Evolutionary conservation across 2,113 vertebrate species (phyloP).

Genomic region (Antigone vipio): DNA sequence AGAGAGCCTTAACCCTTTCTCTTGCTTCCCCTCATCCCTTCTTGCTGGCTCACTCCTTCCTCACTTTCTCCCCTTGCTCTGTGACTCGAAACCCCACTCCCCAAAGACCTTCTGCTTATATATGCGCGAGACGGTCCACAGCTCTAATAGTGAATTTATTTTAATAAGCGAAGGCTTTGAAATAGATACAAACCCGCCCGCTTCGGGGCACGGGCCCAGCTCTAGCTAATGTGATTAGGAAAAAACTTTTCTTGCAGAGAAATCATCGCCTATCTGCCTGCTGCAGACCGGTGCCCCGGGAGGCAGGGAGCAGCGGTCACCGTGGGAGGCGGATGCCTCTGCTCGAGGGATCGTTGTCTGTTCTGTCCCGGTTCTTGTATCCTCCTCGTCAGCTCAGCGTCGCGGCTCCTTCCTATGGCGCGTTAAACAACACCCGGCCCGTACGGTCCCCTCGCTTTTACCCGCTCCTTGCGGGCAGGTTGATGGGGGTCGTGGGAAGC

Average conservation of each 20-base stretch:
- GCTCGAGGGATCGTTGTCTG: rapidly evolving
- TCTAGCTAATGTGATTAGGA: constrained; percentile 47
- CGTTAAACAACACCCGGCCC: rapidly evolving
- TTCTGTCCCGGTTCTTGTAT: neutral
- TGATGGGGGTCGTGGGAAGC: neutral
- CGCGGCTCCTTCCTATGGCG: rapidly evolving
- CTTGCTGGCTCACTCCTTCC: neutral
- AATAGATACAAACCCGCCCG: constrained; percentile 17
- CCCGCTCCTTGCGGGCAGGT: neutral
- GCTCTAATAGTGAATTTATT: constrained; percentile 33
- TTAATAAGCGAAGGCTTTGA: constrained; percentile 25
- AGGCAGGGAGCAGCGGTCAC: neutral
- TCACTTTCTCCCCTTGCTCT: neutral
- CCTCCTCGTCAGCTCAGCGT: neutral
- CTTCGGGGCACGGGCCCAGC: constrained; percentile 22
- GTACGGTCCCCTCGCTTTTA: rapidly evolving
- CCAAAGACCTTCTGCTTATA: neutral
- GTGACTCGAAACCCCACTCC: neutral
- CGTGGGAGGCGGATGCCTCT: rapidly evolving
- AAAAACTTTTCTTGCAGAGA: constrained; percentile 7
- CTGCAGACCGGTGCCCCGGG: neutral
- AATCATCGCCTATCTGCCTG: constrained; percentile 4
- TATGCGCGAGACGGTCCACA: neutral
- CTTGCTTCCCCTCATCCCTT: neutral
- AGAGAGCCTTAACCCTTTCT: constrained; percentile 55